Evolutionary conservation across 2,113 vertebrate genomes (phyloP).

Genomic region (Ginglymostoma cirratum): DNA sequence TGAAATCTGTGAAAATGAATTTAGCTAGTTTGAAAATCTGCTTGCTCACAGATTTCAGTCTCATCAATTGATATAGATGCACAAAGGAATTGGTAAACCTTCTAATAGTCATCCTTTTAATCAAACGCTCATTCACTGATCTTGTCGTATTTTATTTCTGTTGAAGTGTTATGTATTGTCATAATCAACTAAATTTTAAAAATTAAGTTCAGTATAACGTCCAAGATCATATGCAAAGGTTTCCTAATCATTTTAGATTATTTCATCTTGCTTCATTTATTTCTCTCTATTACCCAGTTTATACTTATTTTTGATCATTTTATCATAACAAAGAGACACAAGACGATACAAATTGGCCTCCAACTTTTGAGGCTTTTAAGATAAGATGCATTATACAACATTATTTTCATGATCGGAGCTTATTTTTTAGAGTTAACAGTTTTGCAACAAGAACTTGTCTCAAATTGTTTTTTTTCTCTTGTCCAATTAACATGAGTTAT

Average conservation of each 20-base stretch:
- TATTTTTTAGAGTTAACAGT: background rate
- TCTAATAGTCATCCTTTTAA: background rate
- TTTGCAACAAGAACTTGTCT: background rate
- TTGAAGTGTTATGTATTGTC: background rate
- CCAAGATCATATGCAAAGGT: conserved; percentile 7
- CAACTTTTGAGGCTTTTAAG: background rate
- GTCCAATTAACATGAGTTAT: background rate
- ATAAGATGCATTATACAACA: background rate
- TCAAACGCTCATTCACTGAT: conserved; percentile 15
- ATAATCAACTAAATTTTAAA: background rate
- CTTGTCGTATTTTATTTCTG: conserved; percentile 11
- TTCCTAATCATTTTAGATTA: background rate
- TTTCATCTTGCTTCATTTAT: background rate
- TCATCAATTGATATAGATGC: background rate
- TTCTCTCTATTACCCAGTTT: background rate
- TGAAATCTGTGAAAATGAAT: no score
- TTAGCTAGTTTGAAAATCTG: background rate
- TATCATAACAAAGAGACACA: background rate
- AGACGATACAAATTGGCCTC: background rate
- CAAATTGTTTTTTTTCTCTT: background rate
- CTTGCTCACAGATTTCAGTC: background rate
- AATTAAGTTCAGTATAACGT: background rate
- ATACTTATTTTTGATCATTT: background rate
- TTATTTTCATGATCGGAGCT: background rate
- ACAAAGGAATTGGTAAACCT: background rate